These are phyloP conservation scores for Microcaecilia unicolor DNA, from an alignment of 2,797 vertebrate genomes.

Conservation along the genomic window DNA sequence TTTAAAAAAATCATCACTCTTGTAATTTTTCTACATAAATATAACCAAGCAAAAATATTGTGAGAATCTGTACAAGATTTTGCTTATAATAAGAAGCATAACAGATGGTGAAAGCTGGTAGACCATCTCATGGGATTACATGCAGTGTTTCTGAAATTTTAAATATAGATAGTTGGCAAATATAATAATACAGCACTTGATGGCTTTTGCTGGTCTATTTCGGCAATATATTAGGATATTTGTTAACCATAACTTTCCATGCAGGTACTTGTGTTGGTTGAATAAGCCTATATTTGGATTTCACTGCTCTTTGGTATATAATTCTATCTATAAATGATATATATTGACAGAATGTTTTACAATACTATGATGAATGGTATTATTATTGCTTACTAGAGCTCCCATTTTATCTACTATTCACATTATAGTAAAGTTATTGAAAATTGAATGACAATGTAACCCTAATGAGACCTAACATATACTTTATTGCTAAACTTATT, in stretches of 20 bases:
- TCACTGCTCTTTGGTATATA: too few relatives aligned
- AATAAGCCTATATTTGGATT: too few relatives aligned
- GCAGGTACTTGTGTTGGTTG: too few relatives aligned
- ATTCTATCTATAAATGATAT: too few relatives aligned
- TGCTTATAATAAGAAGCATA: conserved; percentile 61
- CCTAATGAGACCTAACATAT: too few relatives aligned
- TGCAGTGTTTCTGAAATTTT: conserved; percentile 64
- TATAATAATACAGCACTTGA: neutral
- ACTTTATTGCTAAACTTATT: too few relatives aligned
- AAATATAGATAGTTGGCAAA: conserved; percentile 25
- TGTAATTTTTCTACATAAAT: conserved; percentile 56
- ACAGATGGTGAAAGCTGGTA: conserved; percentile 66
- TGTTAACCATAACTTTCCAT: conserved; percentile 38
- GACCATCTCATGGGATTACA: conserved; percentile 69
- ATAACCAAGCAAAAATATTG: conserved; percentile 65
- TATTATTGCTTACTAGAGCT: too few relatives aligned
- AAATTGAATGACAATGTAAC: too few relatives aligned
- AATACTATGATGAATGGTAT: too few relatives aligned
- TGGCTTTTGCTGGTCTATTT: conserved; percentile 14
- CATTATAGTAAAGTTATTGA: too few relatives aligned
- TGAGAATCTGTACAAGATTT: conserved; percentile 65
- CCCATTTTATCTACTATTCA: too few relatives aligned
- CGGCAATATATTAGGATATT: conserved; percentile 21
- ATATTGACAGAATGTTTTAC: too few relatives aligned
- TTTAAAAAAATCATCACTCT: conserved; percentile 63